Base-by-base conservation (phyloP, 2,888 invertebrate genomes). In the Tetanocera ferruginea region DNA sequence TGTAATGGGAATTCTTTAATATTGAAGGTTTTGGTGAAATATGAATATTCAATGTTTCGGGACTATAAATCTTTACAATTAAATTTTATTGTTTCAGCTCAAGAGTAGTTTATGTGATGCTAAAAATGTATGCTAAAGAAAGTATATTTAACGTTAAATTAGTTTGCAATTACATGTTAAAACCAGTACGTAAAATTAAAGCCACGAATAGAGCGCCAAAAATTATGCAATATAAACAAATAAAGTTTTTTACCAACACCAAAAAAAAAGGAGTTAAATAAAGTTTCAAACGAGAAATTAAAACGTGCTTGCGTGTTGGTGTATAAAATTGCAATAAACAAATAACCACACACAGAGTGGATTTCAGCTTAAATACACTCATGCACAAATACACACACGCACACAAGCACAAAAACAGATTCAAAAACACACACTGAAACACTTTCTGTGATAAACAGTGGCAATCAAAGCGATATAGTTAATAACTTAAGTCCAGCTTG, bases 401-500 rank as follows among this genome's bases (percentile, higher is more conserved):
- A 1, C 3, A 31, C 43, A 34, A 4, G n/a, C 37, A 62, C 43
- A n/a, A 25, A n/a, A 8, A 28, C 34, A 25, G 17, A 14, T 19
- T 55, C 14, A 23, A 37, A 1, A 11, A 31, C 43, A 34, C 9
- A 31, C 37, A 62, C 43, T 23, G 43, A n/a, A 8, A 28, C 34
- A 25, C 55, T 55, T 19, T 55, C 14, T 2, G 17, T 28, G 19
- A 43, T 60, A 43, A 11, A 9, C 57, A 57, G 75, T 23, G 51
- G 52, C 75, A 75, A 75, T 75, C 66, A 75, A 75, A 31, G 51
- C 55, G 72, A 77, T 43, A 52, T 72, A 55, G 23, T 77, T 77
- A 77, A 77, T 71, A 71, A 72, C 77, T 62, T 71, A 25, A 77
- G 43, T 51, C 55, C 77, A 64, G 51, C 25, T 28, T 64, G 71